Conservation (phyloP, 37 sponge, comb jelly and placozoan species). For the Aphrocallistes beatrix region DNA sequence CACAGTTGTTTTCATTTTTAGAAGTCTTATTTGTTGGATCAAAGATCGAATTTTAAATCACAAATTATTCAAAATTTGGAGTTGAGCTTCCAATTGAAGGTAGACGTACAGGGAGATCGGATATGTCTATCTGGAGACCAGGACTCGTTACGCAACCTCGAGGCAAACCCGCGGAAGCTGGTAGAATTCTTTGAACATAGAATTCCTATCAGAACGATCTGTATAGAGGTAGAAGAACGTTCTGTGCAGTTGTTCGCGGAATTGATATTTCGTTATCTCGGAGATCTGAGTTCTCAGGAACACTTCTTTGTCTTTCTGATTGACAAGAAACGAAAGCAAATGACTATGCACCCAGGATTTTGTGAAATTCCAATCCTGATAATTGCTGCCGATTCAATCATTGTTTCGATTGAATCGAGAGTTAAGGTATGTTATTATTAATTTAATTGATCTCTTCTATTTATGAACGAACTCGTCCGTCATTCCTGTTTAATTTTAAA, state of each 20-base stretch:
- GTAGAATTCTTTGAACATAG: not conserved
- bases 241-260: not conserved
- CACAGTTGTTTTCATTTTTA: no score
- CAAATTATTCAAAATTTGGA: not conserved
- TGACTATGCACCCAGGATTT: not conserved
- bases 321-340: not conserved
- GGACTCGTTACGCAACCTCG: not conserved
- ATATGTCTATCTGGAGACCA: not conserved
- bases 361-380: not conserved
- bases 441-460: no score
- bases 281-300: not conserved
- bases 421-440: not conserved
- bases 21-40: not conserved
- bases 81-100: not conserved
- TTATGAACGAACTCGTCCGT: no score
- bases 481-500: no score
- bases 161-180: not conserved
- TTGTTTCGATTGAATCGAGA: not conserved
- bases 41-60: not conserved
- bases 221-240: not conserved
- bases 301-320: not conserved
- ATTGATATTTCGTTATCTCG: not conserved
- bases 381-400: not conserved
- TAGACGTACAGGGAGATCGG: not conserved
- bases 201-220: not conserved